Percentiles rank a stretch among this genome's conserved stretches.
Evolutionary conservation across 2,113 vertebrate genomes (phyloP).

Genomic region (Cynopterus brachyotis): DNA sequence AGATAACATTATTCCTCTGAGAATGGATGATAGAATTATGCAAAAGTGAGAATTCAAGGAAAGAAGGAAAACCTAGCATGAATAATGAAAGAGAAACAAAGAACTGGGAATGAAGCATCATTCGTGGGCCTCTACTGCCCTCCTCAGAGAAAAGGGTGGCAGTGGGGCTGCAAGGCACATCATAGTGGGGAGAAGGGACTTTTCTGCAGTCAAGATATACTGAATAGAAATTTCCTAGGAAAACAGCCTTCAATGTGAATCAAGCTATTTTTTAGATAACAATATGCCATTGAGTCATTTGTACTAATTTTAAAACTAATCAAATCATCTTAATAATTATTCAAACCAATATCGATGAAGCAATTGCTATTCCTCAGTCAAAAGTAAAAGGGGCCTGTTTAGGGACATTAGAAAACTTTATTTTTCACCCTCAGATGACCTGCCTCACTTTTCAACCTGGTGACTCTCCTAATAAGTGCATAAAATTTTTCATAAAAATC

Average conservation of each 20-base stretch:
- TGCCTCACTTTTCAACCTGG: neutral
- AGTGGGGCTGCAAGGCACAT: neutral
- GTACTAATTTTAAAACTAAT: neutral
- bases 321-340: neutral
- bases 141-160: slow-evolving; percentile 63
- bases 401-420: neutral
- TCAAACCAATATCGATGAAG: neutral
- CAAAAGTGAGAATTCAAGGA: neutral
- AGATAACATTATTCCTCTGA: neutral
- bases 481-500: neutral
- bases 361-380: neutral
- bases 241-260: neutral
- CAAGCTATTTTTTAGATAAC: neutral
- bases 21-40: neutral
- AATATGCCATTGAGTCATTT: neutral
- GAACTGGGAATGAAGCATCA: neutral
- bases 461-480: neutral
- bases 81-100: neutral
- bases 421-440: neutral
- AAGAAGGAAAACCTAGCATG: neutral
- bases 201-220: neutral
- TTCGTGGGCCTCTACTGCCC: slow-evolving; percentile 76
- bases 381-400: neutral
- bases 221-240: neutral
- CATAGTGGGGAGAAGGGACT: neutral